Evolutionary conservation across 2,113 vertebrate genomes (phyloP).

Genomic region (Synchiropus splendidus): DNA sequence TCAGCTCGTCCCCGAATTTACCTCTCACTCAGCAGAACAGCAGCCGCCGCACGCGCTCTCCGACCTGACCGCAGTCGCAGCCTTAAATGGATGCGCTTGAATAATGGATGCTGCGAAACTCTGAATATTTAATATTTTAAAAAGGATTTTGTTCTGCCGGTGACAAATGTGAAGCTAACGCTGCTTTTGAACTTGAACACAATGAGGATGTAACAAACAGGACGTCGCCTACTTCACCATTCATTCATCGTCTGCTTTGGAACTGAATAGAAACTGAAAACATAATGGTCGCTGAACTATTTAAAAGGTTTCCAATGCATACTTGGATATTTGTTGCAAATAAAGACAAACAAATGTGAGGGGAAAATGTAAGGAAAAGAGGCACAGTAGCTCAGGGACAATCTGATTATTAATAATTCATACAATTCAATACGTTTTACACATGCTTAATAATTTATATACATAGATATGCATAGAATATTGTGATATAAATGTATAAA

Average conservation of each 20-base stretch:
- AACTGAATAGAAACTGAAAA: neutral
- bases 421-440: too few relatives aligned
- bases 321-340: too few relatives aligned
- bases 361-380: neutral
- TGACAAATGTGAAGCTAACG: slow-evolving; percentile 29
- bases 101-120: slow-evolving; percentile 57
- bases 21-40: slow-evolving; percentile 7
- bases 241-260: too few relatives aligned
- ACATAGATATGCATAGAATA: too few relatives aligned
- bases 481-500: too few relatives aligned
- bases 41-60: too few relatives aligned
- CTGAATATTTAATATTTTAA: slow-evolving; percentile 55
- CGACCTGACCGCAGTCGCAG: slow-evolving; percentile 38
- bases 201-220: slow-evolving; percentile 1
- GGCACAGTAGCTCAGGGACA: neutral
- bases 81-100: slow-evolving; percentile 46
- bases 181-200: slow-evolving; percentile 21
- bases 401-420: too few relatives aligned
- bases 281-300: too few relatives aligned
- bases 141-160: slow-evolving; percentile 31
- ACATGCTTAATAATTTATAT: too few relatives aligned
- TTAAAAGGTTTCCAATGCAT: too few relatives aligned
- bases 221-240: too few relatives aligned
- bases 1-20: slow-evolving; percentile 6
- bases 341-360: too few relatives aligned